phyloP scores from a whole-genome alignment of 2,888 invertebrate genomes.

The Agonopterix arenella region DNA sequence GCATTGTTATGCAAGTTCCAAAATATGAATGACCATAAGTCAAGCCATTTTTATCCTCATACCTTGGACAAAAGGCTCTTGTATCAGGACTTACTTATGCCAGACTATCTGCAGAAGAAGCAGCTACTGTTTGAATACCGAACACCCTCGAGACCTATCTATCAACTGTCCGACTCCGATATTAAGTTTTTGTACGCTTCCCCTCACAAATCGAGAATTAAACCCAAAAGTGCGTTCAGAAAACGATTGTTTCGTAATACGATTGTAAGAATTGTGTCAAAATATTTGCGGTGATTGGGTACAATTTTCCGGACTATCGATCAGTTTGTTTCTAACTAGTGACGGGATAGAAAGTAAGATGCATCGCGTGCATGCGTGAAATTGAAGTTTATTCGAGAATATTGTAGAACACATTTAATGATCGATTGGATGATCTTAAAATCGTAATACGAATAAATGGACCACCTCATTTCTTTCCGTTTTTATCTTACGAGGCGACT shows the following conservation, averaged over 20 bases:
- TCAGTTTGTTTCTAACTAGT: slow-evolving; percentile 40
- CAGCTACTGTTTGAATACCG: slow-evolving; percentile 45
- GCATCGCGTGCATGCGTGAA: slow-evolving; percentile 47
- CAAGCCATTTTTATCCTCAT: no score
- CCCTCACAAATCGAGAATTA: slow-evolving; percentile 30
- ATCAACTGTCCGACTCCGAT: slow-evolving; percentile 56
- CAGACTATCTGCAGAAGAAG: slow-evolving; percentile 29
- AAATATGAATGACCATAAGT: no score
- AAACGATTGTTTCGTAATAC: slow-evolving; percentile 70
- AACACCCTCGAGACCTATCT: slow-evolving; percentile 62
- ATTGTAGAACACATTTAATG: slow-evolving; percentile 16
- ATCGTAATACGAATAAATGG: no score
- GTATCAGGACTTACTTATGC: no score
- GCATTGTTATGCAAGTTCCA: not conserved
- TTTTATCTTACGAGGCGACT: no score
- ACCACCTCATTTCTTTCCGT: no score
- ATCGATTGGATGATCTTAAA: slow-evolving; percentile 4
- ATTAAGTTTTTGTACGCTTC: slow-evolving; percentile 53
- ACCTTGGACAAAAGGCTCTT: no score
- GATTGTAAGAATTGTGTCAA: slow-evolving; percentile 58
- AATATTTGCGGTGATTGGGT: slow-evolving; percentile 66
- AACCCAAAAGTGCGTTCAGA: slow-evolving; percentile 16
- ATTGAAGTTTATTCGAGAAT: slow-evolving; percentile 59
- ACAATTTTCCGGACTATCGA: slow-evolving; percentile 68
- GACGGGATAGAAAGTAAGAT: slow-evolving; percentile 41